Evolutionary conservation across 2,113 vertebrate species (phyloP).

Genomic region (Bombycilla garrulus): DNA sequence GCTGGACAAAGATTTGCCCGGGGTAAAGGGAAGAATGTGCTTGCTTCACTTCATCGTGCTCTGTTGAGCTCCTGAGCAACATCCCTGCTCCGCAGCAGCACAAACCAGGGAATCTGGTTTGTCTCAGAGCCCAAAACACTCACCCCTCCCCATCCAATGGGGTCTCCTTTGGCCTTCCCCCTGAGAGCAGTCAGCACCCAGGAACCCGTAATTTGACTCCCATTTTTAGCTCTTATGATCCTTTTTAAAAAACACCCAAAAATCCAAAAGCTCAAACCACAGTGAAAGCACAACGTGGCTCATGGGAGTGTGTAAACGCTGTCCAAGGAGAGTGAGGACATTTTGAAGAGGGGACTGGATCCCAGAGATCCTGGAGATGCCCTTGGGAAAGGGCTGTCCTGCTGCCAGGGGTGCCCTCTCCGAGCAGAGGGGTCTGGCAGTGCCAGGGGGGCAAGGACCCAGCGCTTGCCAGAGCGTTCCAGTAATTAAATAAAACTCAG

Average conservation of each 20-base stretch:
- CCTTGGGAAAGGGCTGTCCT: background rate
- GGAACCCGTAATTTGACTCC: background rate
- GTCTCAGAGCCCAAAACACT: background rate
- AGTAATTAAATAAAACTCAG: background rate
- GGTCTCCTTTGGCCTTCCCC: background rate
- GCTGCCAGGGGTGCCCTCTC: too few species aligned
- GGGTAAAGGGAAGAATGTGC: background rate
- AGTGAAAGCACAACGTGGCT: fast-evolving
- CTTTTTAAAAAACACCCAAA: background rate
- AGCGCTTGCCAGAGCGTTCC: fast-evolving
- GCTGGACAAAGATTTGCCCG: background rate
- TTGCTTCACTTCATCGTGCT: background rate
- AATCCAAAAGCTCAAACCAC: background rate
- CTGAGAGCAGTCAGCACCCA: background rate
- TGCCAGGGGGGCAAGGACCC: background rate
- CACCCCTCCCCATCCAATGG: fast-evolving
- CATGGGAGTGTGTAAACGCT: background rate
- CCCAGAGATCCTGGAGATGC: background rate
- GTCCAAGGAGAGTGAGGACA: background rate
- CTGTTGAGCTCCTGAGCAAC: background rate
- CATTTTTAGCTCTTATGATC: background rate
- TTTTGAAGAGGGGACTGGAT: background rate
- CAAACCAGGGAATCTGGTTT: background rate
- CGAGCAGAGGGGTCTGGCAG: background rate
- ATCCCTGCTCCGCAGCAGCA: background rate